A percentile compares a stretch with the other conserved stretches of the same genome.
Evolutionary conservation across 2,113 vertebrate genomes (phyloP).

Genomic region (Equus quagga): DNA sequence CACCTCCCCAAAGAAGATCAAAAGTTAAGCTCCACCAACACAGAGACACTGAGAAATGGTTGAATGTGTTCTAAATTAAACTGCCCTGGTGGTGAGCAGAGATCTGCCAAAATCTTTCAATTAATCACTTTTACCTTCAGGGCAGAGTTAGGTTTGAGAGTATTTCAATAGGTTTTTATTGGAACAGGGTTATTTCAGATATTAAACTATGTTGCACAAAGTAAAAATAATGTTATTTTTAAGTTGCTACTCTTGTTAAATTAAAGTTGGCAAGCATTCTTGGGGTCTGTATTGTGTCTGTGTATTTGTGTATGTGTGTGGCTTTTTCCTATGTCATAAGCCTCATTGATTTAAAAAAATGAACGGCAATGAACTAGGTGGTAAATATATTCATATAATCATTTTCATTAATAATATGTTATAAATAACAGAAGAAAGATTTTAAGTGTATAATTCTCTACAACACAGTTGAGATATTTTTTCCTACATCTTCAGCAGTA

Average conservation of each 20-base stretch:
- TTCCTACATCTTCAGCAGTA: conserved; percentile 88
- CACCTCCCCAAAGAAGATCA: conserved; percentile 70
- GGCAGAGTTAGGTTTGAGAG: conserved; percentile 72
- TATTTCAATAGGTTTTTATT: conserved; percentile 84
- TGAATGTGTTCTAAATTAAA: conserved; percentile 85
- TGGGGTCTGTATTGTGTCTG: conserved; percentile 81
- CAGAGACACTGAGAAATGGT: conserved; percentile 78
- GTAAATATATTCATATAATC: conserved; percentile 87
- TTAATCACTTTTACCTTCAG: conserved; percentile 77
- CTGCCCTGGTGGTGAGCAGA: conserved; percentile 69
- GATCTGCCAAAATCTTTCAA: conserved; percentile 81
- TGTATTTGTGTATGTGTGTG: conserved; percentile 81
- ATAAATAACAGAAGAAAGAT: conserved; percentile 87
- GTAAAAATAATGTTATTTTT: conserved; percentile 82
- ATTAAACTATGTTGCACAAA: conserved; percentile 80
- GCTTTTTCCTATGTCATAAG: conserved; percentile 79
- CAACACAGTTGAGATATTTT: conserved; percentile 84
- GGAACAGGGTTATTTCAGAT: conserved; percentile 81
- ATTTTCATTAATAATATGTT: conserved; percentile 88
- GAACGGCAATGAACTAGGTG: conserved; percentile 84
- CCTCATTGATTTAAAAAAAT: conserved; percentile 83
- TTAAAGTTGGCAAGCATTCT: conserved; percentile 75
- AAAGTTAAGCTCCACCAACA: conserved; percentile 79
- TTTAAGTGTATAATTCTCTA: conserved; percentile 86
- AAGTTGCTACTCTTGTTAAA: conserved; percentile 83